Base-by-base conservation (phyloP, 30 jellyfish, hydroid and myxozoan genomes). In the Catostylus mosaicus region DNA sequence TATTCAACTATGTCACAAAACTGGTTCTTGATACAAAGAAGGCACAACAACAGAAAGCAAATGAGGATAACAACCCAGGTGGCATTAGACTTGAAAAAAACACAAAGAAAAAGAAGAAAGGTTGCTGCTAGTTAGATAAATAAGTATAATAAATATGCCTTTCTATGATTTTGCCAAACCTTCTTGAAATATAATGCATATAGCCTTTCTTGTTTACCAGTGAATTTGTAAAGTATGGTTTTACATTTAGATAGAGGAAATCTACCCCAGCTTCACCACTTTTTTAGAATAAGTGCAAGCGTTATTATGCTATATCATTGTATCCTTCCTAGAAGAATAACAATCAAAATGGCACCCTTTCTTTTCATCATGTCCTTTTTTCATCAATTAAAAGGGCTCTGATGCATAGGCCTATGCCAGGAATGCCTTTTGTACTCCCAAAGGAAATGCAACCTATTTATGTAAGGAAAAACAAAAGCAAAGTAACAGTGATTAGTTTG, bases 21-120 rank as follows among this genome's bases (percentile, higher is more conserved):
- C 71, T 88, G 23, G 99, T 94, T 35, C 89, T 94, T 24, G 66
- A 69, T 30, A 46, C 96, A 14, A 94, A 94, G 78, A 84, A 88
- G 48, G 99, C 94, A 22, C 99, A 94, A 60, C 95, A 79, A 60
- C 94, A 84, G 48, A 94, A 87, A 64, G 99, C 94, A 30, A 78
- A 75, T 61, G 97, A 94, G 45, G 91, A 67, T 75, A 94, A 87
- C 47, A 51, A 93, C 30, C 89, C 87, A 23, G 98, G 98, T 30
- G 96, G 96, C n/a, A 67, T 87, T 70, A 79, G 82, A 88, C 90
- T 84, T 60, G 96, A 84, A 22, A 84, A 84, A 63, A 75, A 69
- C 50, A 51, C 77, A 30, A 76, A 72, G 81, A 77, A 78, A 50
- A 77, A 88, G 88, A 79, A 75, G 56, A 94, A 94, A 70, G 67